Conservation (phyloP, 2,797 vertebrate species). For the Pangasius mekongensis region DNA sequence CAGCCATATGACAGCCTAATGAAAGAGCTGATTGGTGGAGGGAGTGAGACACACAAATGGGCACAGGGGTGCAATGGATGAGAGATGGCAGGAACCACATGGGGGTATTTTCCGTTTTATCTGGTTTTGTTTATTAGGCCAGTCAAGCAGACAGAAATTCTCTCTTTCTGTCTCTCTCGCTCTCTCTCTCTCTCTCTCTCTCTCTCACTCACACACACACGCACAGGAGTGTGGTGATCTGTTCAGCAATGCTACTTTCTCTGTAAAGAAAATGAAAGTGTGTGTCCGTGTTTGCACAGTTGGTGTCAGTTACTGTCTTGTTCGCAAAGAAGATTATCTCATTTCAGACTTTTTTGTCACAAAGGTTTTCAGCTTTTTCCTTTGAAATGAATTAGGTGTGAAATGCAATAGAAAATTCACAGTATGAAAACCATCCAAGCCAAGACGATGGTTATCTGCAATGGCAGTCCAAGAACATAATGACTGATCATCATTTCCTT, state of each 20-base stretch:
- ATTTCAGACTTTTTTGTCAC: not conserved
- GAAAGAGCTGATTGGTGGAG: constrained; percentile 24
- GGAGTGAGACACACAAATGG: constrained; percentile 2
- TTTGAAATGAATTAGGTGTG: not conserved
- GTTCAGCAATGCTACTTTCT: not conserved
- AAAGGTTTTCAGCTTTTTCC: not conserved
- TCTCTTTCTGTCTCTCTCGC: not conserved
- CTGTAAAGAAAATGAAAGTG: too few species aligned
- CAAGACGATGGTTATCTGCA: not conserved
- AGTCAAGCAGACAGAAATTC: constrained; percentile 4
- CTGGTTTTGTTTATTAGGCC: not conserved
- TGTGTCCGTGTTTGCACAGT: constrained; percentile 8
- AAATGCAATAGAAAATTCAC: not conserved
- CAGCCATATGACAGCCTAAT: constrained; percentile 30
- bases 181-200: too few species aligned
- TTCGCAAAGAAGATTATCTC: constrained; percentile 3
- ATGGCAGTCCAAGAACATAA: not conserved
- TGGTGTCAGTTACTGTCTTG: constrained; percentile 1
- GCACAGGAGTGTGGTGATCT: not conserved
- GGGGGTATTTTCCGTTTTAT: constrained; percentile 28
- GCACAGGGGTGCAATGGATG: constrained; percentile 7
- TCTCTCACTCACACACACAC: not conserved
- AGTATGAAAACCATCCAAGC: not conserved
- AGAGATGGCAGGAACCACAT: constrained; percentile 31
- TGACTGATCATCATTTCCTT: not conserved